A percentile compares a stretch with the other conserved stretches of the same genome.
Conservation (phyloP, 2,113 vertebrate genomes). For the Noctilio leporinus region DNA sequence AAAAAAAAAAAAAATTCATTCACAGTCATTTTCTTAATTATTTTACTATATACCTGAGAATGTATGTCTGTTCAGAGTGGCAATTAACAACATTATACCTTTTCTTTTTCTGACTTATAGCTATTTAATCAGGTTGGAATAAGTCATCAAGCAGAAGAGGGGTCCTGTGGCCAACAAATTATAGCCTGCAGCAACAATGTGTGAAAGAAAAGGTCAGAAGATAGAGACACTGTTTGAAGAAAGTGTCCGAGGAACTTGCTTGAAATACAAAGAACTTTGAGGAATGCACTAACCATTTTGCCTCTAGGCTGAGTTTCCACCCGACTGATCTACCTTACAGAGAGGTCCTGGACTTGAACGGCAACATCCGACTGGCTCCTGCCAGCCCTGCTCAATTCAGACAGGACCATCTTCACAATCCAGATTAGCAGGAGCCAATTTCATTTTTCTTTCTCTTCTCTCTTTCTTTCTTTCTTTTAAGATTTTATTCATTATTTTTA, state of each 20-base stretch:
- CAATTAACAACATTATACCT: background rate
- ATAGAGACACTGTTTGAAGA: background rate
- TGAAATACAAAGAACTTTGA: background rate
- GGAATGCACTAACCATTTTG: background rate
- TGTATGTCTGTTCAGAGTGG: background rate
- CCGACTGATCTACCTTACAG: background rate
- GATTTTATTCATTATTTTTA: too few relatives aligned
- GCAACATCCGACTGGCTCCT: background rate
- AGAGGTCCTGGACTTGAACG: background rate
- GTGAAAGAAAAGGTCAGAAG: background rate
- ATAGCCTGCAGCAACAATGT: background rate
- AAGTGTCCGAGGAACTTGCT: background rate
- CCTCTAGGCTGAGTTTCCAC: background rate
- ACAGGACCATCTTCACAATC: background rate
- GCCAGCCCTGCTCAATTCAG: background rate
- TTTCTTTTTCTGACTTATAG: background rate
- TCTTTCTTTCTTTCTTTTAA: too few relatives aligned
- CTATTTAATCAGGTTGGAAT: background rate
- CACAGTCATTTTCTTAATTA: background rate
- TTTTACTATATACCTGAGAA: background rate
- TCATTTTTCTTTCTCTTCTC: too few relatives aligned
- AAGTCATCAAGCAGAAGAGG: background rate
- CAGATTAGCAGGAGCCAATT: background rate
- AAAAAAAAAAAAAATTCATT: background rate
- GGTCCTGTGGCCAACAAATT: background rate